Percentiles rank a stretch among this genome's conserved stretches.
Evolutionary conservation across 2,888 invertebrate species (phyloP).

Genomic region (Dolomedes plantarius): DNA sequence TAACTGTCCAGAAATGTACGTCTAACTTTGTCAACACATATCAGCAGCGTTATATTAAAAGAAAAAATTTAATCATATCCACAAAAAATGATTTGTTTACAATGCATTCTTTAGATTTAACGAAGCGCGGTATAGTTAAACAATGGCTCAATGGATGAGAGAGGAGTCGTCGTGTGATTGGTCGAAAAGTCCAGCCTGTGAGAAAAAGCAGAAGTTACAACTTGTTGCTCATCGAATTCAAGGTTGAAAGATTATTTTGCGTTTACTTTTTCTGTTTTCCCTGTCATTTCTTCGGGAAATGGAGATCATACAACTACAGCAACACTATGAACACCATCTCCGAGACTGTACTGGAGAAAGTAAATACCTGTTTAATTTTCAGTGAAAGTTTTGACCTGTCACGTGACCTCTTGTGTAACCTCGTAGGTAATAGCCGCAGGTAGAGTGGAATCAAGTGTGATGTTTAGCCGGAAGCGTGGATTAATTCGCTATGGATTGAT

Average conservation of each 20-base stretch:
- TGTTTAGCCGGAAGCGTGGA: constrained; percentile 9
- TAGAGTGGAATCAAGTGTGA: not conserved
- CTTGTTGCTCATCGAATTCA: constrained; percentile 9
- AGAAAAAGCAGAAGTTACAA: not conserved
- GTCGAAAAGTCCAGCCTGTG: constrained; percentile 5
- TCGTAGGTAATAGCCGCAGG: not conserved
- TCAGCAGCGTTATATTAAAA: too few species aligned
- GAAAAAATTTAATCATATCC: too few species aligned
- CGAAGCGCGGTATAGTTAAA: not conserved
- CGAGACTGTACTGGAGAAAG: not conserved
- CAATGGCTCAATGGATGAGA: not conserved
- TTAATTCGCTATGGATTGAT: not conserved
- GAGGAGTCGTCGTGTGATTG: not conserved
- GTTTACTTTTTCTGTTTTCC: not conserved
- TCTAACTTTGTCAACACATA: too few species aligned
- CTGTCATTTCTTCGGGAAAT: not conserved
- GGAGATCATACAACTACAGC: not conserved
- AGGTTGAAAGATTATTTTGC: not conserved
- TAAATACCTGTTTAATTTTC: not conserved
- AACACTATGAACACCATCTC: not conserved
- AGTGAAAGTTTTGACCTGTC: constrained; percentile 16
- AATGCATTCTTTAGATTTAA: not conserved
- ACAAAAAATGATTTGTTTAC: too few species aligned
- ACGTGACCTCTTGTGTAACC: constrained; percentile 16
- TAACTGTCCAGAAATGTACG: too few species aligned